A percentile compares a stretch with the other conserved stretches of the same genome.
Evolutionary conservation across 2,113 vertebrate species (phyloP).

Genomic region (Peucedramus taeniatus): DNA sequence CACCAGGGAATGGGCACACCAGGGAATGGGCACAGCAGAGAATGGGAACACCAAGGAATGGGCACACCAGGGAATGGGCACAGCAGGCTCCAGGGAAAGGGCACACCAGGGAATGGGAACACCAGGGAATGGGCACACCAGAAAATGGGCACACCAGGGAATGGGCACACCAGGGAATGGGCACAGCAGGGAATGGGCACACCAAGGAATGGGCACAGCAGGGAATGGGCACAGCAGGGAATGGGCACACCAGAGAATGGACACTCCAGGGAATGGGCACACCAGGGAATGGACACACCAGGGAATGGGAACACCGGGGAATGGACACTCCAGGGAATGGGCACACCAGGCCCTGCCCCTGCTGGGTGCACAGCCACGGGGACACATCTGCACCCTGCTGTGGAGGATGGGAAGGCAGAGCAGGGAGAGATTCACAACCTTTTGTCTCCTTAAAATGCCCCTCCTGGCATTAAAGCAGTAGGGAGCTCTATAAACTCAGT

Average conservation of each 20-base stretch:
- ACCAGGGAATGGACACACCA: neutral
- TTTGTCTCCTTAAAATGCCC: neutral
- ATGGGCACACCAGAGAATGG: too few species aligned
- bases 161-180: neutral
- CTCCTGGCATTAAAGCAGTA: neutral
- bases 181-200: fast-evolving
- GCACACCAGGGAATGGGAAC: neutral
- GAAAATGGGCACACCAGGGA: too few species aligned
- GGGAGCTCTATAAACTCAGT: neutral
- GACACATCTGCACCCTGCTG: neutral
- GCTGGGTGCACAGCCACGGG: fast-evolving
- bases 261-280: too few species aligned
- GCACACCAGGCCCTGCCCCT: neutral
- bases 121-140: fast-evolving
- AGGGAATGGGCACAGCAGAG: too few species aligned
- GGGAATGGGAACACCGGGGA: too few species aligned
- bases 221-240: too few species aligned
- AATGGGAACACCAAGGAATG: too few species aligned
- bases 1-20: too few species aligned
- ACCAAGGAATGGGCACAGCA: too few species aligned
- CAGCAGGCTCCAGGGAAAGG: fast-evolving
- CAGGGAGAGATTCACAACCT: neutral
- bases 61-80: neutral
- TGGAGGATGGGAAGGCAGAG: neutral
- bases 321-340: fast-evolving